A percentile compares a stretch with the other conserved stretches of the same genome.
Evolutionary conservation across 2,888 invertebrate species (phyloP).

Genomic region (Drosophila pseudotakahashii): DNA sequence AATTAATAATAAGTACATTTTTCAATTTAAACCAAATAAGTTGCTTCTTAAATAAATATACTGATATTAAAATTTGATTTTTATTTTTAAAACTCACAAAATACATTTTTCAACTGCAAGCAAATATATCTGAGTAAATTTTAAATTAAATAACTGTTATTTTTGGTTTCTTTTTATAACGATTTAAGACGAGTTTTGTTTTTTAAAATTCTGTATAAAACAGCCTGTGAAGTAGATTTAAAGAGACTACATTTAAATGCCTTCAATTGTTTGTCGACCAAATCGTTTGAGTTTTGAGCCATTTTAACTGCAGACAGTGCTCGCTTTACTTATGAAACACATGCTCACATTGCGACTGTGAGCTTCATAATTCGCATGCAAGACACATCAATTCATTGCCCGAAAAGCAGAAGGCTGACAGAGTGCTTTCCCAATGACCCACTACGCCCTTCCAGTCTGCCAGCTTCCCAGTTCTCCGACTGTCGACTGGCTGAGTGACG

Average conservation of each 20-base stretch:
- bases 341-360: conserved; percentile 2
- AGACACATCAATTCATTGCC: conserved; percentile 68
- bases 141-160: no score
- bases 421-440: conserved; percentile 50
- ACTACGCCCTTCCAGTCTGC: conserved; percentile 2
- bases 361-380: conserved; percentile 64
- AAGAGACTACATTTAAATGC: not conserved
- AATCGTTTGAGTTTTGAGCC: conserved; percentile 1
- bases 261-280: not conserved
- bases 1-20: no score
- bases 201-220: no score
- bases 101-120: no score
- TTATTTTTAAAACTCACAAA: no score
- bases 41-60: no score
- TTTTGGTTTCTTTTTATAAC: no score
- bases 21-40: no score
- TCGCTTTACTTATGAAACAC: conserved; percentile 32
- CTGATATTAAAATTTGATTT: no score
- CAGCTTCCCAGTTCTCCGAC: not conserved
- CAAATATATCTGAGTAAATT: no score
- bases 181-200: no score
- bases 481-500: conserved; percentile 27
- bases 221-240: no score
- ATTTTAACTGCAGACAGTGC: conserved; percentile 3
- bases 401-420: conserved; percentile 56